These are phyloP conservation scores for Papilio protenor DNA, from an alignment of 2,888 invertebrate genomes.

Conservation along the genomic window DNA sequence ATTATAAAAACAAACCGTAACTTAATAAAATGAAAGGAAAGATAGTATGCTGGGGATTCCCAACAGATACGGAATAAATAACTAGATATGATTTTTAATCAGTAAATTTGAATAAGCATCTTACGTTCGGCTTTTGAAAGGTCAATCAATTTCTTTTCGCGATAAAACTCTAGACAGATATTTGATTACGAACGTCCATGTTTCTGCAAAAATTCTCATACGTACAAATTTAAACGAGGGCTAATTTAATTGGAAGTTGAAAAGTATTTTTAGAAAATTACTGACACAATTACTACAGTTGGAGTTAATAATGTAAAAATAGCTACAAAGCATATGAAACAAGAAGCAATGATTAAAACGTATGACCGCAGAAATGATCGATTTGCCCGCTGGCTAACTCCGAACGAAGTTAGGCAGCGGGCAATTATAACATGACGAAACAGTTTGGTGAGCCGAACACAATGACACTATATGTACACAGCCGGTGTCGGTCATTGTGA, in stretches of 20 bases:
- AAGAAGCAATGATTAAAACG: constrained; percentile 4
- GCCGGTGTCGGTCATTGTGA: constrained; percentile 67
- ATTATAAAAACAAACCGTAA: background rate
- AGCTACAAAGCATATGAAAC: background rate
- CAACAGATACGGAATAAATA: background rate
- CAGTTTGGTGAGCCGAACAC: constrained; percentile 67
- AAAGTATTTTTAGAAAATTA: background rate
- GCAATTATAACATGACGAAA: constrained; percentile 67
- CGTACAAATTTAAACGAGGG: background rate
- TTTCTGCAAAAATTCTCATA: background rate
- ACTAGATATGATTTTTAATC: background rate
- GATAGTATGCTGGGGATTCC: constrained; percentile 11
- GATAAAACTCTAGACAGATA: background rate
- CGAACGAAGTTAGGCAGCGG: constrained; percentile 40
- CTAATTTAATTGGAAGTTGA: background rate
- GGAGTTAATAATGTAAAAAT: too few relatives aligned
- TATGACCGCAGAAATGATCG: constrained; percentile 30
- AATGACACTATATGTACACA: constrained; percentile 68
- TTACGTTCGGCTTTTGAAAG: background rate
- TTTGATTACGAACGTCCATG: background rate
- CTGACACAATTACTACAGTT: too few relatives aligned
- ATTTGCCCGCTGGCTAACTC: constrained; percentile 41
- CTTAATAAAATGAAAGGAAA: background rate
- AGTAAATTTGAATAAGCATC: background rate
- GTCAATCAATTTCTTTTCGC: background rate